Percentiles rank a stretch among this genome's conserved stretches.
Evolutionary conservation across 2,888 invertebrate genomes (phyloP).

Genomic region (Rotaria socialis): DNA sequence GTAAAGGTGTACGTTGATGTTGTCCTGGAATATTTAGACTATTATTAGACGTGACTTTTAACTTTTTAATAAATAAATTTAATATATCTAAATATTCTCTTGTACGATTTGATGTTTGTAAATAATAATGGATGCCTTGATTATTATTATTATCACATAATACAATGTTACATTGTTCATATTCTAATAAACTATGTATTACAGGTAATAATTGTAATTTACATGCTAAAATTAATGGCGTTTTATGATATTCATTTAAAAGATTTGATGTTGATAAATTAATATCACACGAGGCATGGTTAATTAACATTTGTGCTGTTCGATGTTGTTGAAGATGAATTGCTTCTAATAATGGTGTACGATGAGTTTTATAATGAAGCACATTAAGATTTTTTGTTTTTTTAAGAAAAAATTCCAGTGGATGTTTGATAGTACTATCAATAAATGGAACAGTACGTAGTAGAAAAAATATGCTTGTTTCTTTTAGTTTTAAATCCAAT

Average conservation of each 20-base stretch:
- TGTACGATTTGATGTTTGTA: slow-evolving; percentile 6
- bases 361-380: slow-evolving; percentile 16
- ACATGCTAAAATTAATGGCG: slow-evolving; percentile 24
- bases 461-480: slow-evolving; percentile 19
- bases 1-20: slow-evolving; percentile 17
- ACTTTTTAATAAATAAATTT: neutral
- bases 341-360: slow-evolving; percentile 19
- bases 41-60: neutral
- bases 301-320: neutral
- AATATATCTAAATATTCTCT: neutral
- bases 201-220: neutral
- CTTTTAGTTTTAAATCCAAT: neutral
- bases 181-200: neutral
- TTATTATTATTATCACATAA: neutral
- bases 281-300: neutral
- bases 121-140: slow-evolving; percentile 12
- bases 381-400: neutral
- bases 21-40: neutral
- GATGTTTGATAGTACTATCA: neutral
- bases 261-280: neutral
- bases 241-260: neutral
- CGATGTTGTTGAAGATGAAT: neutral
- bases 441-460: neutral
- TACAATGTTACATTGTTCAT: neutral
- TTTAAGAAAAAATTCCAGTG: neutral